Percentiles rank a stretch among this genome's conserved stretches.
phyloP scores from a whole-genome alignment of 30 jellyfish, hydroid and myxozoan genomes.

The Nemopilema nomurai region DNA sequence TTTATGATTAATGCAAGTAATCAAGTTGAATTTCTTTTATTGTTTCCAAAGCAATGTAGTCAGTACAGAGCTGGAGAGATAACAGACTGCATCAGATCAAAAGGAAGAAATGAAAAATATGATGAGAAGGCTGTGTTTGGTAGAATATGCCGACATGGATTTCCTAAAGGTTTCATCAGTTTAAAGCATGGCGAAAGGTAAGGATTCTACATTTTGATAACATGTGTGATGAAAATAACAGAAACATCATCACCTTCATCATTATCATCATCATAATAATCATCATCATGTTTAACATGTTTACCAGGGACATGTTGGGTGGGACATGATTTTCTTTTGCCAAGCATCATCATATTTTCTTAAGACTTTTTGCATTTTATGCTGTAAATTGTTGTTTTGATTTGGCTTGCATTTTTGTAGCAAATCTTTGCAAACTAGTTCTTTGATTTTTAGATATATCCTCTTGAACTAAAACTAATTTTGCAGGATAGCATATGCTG shows the following conservation, averaged over 20 bases:
- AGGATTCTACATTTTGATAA: background rate
- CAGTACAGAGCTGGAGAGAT: conserved; percentile 48
- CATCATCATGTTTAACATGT: no score
- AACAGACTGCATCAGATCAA: conserved; percentile 37
- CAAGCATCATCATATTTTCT: no score
- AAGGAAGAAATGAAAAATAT: conserved; percentile 13
- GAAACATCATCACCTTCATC: no score
- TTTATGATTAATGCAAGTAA: no score
- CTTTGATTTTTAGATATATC: no score
- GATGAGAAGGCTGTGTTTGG: conserved; percentile 25
- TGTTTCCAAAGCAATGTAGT: conserved; percentile 10
- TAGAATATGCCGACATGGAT: conserved; percentile 4
- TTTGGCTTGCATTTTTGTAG: no score
- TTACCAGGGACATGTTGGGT: no score
- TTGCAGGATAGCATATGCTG: conserved; percentile 57
- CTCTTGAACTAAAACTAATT: no score
- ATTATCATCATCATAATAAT: no score
- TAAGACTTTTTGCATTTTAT: no score
- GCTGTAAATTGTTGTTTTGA: no score
- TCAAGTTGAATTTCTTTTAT: background rate
- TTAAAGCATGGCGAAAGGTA: conserved; percentile 27
- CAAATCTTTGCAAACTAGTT: background rate
- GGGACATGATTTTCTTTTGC: no score
- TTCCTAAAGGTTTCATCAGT: conserved; percentile 4
- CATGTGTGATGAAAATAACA: background rate